Base-by-base conservation (phyloP, 2,797 vertebrate genomes). In the Sebastes matsubarae region DNA sequence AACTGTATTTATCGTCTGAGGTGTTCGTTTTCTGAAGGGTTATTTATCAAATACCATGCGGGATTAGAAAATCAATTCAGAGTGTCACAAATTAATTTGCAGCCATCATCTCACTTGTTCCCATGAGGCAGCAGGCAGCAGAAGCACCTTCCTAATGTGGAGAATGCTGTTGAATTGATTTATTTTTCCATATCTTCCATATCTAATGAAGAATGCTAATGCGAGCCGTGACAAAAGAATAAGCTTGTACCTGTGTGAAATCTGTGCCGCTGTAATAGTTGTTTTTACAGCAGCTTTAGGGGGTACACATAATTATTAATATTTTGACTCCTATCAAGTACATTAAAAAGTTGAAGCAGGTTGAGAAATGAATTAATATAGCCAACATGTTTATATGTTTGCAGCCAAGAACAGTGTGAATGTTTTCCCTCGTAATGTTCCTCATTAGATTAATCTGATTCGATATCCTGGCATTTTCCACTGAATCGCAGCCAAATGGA, bases 31-130 rank as follows among this genome's bases (percentile, higher is more conserved):
- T 93, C 88, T 91, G 87, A 92, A 90, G 89, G 93, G 93, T 93
- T 95, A 95, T 95, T 95, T 93, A 93, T 95, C 93, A 94, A 93
- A 94, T 87, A 88, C 91, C 93, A 91, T 84, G 88, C 50, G 87
- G 91, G 91, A 94, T 94, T 92, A 87, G 85, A 93, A 93, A 93
- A 94, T 93, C 91, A 89, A 94, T 93, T 94, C 91, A 32, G 71
- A 91, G 91, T 93, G 94, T 92, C 94, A 92, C 92, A 94, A 94
- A 95, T 96, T 95, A 94, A 95, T 96, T 95, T 95, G 89, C 92
- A 92, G 83, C 90, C 89, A 91, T 94, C 93, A 92, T 92, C 83
- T 90, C 85, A 75, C 81, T 77, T 34, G 85, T 90, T 89, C 90
- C 89, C 90, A 74, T 6, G 90, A 87, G 91, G 89, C 85, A 54